A percentile compares a stretch with the other conserved stretches of the same genome.
Conservation (phyloP, 92 coral and sea anemone genomes). For the Parazoanthus swiftii region DNA sequence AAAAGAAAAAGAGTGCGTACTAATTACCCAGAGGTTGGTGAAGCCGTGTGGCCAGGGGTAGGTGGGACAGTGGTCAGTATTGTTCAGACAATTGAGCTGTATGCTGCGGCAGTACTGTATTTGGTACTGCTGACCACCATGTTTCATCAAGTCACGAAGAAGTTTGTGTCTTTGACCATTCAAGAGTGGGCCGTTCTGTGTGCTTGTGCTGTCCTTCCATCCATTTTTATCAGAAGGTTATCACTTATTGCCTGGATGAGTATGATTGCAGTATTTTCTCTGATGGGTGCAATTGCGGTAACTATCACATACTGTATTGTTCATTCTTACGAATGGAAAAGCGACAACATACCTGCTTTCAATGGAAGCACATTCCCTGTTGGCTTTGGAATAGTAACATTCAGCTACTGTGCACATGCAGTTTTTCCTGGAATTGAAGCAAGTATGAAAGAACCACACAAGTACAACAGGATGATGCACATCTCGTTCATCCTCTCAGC, state of each 20-base stretch:
- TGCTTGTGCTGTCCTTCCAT: constrained; percentile 76
- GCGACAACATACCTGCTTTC: constrained; percentile 64
- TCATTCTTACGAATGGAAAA: constrained; percentile 55
- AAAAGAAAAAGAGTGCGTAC: constrained; percentile 74
- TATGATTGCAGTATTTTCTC: constrained; percentile 91
- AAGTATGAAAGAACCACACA: constrained; percentile 77
- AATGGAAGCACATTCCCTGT: constrained; percentile 71
- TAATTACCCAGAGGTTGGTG: constrained; percentile 85
- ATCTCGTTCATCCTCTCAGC: constrained; percentile 74
- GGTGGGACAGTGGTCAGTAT: constrained; percentile 78
- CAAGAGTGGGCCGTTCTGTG: constrained; percentile 84
- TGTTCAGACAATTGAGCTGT: constrained; percentile 80
- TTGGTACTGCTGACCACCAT: constrained; percentile 77
- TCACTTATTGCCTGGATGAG: constrained; percentile 96
- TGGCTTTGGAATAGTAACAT: constrained; percentile 87
- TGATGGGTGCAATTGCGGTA: constrained; percentile 75
- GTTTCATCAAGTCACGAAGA: constrained; percentile 75
- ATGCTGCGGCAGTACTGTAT: constrained; percentile 82
- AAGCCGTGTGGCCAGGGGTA: constrained; percentile 92
- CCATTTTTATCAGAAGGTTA: constrained; percentile 75
- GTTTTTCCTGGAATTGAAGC: constrained; percentile 94
- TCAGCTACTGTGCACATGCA: constrained; percentile 93
- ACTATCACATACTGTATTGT: constrained; percentile 75
- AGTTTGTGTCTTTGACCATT: constrained; percentile 59
- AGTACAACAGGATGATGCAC: constrained; percentile 82